phyloP scores from a whole-genome alignment of 2,797 vertebrate genomes.

The Taeniopygia guttata region DNA sequence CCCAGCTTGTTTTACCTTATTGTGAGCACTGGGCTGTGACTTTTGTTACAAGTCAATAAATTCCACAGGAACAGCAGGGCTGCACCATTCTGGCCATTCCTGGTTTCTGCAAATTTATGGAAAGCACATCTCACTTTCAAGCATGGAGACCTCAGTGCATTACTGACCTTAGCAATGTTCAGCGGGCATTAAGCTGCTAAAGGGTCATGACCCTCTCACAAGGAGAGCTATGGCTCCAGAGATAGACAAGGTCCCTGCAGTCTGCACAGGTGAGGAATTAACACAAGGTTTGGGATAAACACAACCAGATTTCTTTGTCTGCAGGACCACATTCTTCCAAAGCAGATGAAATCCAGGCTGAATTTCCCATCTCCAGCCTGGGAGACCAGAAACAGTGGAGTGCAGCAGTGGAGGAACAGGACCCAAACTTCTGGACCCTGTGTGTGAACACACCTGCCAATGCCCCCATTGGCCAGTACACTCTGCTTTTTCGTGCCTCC shows the following conservation, averaged over 20 bases:
- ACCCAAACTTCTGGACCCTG: slow-evolving; percentile 74
- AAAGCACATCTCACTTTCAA: neutral
- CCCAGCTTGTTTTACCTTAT: neutral
- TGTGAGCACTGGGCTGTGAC: neutral
- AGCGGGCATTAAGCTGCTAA: neutral
- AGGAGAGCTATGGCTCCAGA: neutral
- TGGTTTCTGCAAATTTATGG: neutral
- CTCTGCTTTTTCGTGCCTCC: slow-evolving; percentile 75
- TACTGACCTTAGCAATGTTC: neutral
- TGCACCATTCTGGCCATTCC: neutral
- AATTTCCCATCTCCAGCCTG: slow-evolving; percentile 79
- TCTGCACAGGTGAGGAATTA: neutral
- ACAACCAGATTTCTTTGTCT: neutral
- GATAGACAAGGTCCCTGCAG: neutral
- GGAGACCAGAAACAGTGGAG: slow-evolving; percentile 82
- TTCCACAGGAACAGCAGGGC: neutral
- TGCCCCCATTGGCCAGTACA: slow-evolving; percentile 86
- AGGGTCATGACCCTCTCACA: neutral
- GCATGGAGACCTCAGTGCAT: neutral
- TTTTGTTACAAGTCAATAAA: neutral
- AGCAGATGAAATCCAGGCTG: slow-evolving; percentile 77
- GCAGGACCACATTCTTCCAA: slow-evolving; percentile 82
- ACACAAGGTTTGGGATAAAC: neutral
- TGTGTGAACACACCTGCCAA: slow-evolving; percentile 80
- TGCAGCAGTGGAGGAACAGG: slow-evolving; percentile 75